Evolutionary conservation across 1,140 invertebrate species (phyloP), one percentile per base, ranked within the genome.

Genomic region (Rhopalosiphum padi): DNA sequence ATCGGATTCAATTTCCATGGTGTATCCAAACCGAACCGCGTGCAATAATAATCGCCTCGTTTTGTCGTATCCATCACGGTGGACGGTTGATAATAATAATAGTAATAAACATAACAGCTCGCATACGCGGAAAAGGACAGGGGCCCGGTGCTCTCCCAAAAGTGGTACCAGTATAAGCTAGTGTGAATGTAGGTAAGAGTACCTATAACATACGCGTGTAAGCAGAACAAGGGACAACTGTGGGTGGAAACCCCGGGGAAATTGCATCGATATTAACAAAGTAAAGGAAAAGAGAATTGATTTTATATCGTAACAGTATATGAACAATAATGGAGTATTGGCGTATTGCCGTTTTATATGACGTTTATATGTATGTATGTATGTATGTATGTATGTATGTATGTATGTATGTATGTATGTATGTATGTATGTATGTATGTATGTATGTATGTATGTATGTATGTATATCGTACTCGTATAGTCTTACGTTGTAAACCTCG

Each of bases 1-100:
- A 90, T 90, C 11, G 89, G 53, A 68, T 90, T 90, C 53, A 21
- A 46, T 89, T 53, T 89, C 51, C 8, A 89, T 5, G 87, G 87
- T 89, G 30, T 77, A 15, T 77, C 46, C 46, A 21, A 51, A 51
- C 48, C n/a, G 43, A 11, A 89, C 18, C 43, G 3, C 30, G 30
- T 7, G 87, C 87, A 51, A 89, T 37, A 89, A 89, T 89, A 89
- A 89, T 15, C 30, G 60, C 3, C n/a, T 15, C 87, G 48, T 86
- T 46, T 46, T 46, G 41, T 86, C 41, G 25, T 43, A 43, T 43
- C 23, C 41, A 41, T 41, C 25, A 86, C 5, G 5, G 18, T 21
- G 21, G 25, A 46, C 21, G 21, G n/a, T 51, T 88, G 46, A 48
- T 30, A 8, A 21, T 21, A n/a, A 87, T 46, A 48, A 86, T 82